A percentile compares a stretch with the other conserved stretches of the same genome.
These are phyloP conservation scores for Tympanoctomys barrerae DNA, from an alignment of 2,797 vertebrate species.

Conservation along the genomic window DNA sequence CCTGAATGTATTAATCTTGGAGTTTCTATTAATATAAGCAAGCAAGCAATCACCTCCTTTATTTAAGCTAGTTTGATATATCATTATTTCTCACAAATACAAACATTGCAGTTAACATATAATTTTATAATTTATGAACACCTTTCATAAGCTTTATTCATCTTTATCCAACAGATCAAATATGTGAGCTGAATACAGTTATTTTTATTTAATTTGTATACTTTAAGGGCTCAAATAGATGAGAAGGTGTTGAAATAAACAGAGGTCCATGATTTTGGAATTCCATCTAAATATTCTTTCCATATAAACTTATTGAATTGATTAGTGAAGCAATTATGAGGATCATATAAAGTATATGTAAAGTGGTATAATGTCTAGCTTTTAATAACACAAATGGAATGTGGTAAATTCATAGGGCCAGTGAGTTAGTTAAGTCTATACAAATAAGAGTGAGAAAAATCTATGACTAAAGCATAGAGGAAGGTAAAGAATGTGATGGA, in stretches of 20 bases:
- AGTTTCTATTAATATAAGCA: neutral
- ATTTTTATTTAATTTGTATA: constrained; percentile 27
- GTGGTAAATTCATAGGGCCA: neutral
- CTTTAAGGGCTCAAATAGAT: neutral
- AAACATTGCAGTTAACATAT: neutral
- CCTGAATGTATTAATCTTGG: neutral
- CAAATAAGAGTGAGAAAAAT: neutral
- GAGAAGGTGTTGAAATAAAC: neutral
- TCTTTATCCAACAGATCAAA: neutral
- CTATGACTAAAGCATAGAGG: neutral
- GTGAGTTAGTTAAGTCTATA: neutral
- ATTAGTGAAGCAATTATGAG: neutral
- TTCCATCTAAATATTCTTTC: neutral
- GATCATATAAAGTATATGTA: neutral
- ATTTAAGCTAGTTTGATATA: constrained; percentile 45
- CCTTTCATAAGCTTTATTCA: constrained; percentile 14
- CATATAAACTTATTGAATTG: neutral
- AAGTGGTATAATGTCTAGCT: neutral
- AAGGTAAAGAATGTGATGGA: neutral
- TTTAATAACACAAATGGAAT: neutral
- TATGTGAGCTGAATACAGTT: neutral
- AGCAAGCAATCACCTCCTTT: neutral
- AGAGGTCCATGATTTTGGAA: neutral
- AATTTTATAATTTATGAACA: constrained; percentile 28
- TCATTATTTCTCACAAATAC: neutral